A percentile compares a stretch with the other conserved stretches of the same genome.
These are phyloP conservation scores for Sphenodon punctatus DNA, from an alignment of 2,797 vertebrate species.

Conservation along the genomic window DNA sequence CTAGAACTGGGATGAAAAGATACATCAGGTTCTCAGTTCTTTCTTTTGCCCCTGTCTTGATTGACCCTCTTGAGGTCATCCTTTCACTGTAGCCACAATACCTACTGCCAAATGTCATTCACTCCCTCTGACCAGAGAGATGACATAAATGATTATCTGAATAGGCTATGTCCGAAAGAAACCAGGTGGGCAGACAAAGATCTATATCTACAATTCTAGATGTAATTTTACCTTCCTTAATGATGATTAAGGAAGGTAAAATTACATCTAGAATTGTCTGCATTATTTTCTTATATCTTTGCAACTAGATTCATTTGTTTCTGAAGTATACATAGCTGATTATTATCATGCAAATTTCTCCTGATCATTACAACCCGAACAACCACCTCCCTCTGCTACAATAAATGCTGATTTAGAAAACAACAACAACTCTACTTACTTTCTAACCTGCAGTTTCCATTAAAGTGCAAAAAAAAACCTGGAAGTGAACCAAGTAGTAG, in stretches of 20 bases:
- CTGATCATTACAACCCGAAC: slow-evolving; percentile 12
- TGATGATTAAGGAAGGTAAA: rapidly evolving
- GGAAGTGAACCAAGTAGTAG: slow-evolving; percentile 9
- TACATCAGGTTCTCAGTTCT: not conserved
- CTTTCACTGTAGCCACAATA: no score
- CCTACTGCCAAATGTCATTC: no score
- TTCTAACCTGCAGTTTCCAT: slow-evolving; percentile 20
- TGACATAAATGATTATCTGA: not conserved
- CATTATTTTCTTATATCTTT: slow-evolving; percentile 13
- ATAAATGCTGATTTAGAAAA: no score
- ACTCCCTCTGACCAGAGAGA: no score
- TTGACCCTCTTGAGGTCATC: no score
- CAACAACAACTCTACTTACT: slow-evolving; percentile 4
- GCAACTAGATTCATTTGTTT: not conserved
- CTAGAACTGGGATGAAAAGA: slow-evolving; percentile 12
- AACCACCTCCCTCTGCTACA: not conserved
- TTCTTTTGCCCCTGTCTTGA: slow-evolving; percentile 1
- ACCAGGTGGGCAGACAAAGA: not conserved
- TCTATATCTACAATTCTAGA: not conserved
- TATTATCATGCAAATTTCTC: slow-evolving; percentile 22
- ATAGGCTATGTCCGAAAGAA: not conserved
- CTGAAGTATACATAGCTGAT: not conserved
- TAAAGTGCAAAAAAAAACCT: slow-evolving; percentile 18
- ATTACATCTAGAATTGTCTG: not conserved
- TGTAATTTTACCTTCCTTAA: not conserved